These are phyloP conservation scores for Sylvicola cinctus DNA, from an alignment of 2,888 invertebrate genomes.

Conservation along the genomic window DNA sequence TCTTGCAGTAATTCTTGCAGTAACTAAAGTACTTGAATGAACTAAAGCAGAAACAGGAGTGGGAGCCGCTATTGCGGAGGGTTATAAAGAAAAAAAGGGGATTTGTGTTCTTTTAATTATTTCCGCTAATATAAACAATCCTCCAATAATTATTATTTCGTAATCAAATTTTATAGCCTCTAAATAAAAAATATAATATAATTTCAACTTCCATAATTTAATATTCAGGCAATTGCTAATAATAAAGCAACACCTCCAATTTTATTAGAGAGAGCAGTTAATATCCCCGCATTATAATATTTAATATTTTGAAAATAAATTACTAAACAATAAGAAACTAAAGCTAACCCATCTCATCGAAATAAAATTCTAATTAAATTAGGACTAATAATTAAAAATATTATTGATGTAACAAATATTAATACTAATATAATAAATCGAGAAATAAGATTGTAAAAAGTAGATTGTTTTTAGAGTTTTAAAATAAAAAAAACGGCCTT, in stretches of 20 bases:
- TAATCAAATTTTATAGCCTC: conserved; percentile 28
- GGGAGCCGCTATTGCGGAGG: conserved; percentile 55
- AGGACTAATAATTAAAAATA: conserved; percentile 43
- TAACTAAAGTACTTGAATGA: conserved; percentile 60
- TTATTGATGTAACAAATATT: conserved; percentile 44
- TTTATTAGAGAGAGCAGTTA: conserved; percentile 52
- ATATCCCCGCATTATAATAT: conserved; percentile 47
- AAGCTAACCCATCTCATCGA: conserved; percentile 51
- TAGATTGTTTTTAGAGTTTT: too few species aligned
- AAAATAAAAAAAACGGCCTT: too few species aligned
- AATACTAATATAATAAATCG: conserved; percentile 44
- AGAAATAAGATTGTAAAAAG: too few species aligned
- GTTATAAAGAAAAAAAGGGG: conserved; percentile 58
- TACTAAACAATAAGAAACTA: conserved; percentile 49
- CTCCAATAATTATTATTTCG: conserved; percentile 24
- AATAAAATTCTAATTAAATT: conserved; percentile 49
- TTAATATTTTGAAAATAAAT: conserved; percentile 33
- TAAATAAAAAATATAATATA: conserved; percentile 32
- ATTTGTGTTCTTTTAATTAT: conserved; percentile 64
- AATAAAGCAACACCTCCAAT: conserved; percentile 49
- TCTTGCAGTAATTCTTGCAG: conserved; percentile 52
- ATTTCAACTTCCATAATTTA: conserved; percentile 33
- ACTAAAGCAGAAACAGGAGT: conserved; percentile 55
- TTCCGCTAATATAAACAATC: conserved; percentile 31
- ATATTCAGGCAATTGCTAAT: conserved; percentile 33